Base-by-base conservation (phyloP, 2,113 vertebrate genomes). In the Prolemur simus region DNA sequence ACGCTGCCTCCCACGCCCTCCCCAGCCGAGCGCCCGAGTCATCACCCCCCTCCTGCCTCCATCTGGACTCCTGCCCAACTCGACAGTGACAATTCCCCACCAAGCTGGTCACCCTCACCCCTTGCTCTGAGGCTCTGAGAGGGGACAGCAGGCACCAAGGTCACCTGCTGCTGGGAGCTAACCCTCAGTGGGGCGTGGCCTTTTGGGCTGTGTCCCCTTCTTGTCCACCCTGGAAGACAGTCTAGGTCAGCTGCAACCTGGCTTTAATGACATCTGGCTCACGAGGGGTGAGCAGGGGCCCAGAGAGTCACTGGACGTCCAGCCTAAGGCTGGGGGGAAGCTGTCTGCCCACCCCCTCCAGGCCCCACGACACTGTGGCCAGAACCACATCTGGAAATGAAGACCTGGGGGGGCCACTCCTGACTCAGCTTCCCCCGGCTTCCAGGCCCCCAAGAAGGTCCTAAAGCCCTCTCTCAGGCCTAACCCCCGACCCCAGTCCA, bases 351-450 rank as follows among this genome's bases (percentile, higher is more conserved):
- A 2, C 6, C 37, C 2, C 2, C 2, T 6, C 21, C 34, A 23
- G 5, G 3, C 4, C 42, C 49, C 8, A 4, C 0, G 2, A 23
- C 4, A 1, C 8, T 3, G 15, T 20, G 37, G 45, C 29, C 27
- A 15, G 49, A 64, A 29, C 3, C 0, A 18, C 0, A 25, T 52
- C 39, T 77, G 80, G 71, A 74, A n/a, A n/a, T 18, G 2, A 20
- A 81, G 29, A 42, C 23, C 47, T 10, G 4, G 34, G 0, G 6
- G 69, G 47, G 3, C 23, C 17, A 0, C 21, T 56, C 45, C 34
- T 23, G 17, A 45, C 4, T 34, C 49, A 18, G 45, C 7, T 81
- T 15, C 23, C 6, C 39, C 32, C 32, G 54, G 45, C 66, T 60
- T 32, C 84, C 15, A 2, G 39, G 23, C 32, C 73, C 52, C 45